Conservation (phyloP, 2,888 invertebrate genomes). For the Cantharis nigra region DNA sequence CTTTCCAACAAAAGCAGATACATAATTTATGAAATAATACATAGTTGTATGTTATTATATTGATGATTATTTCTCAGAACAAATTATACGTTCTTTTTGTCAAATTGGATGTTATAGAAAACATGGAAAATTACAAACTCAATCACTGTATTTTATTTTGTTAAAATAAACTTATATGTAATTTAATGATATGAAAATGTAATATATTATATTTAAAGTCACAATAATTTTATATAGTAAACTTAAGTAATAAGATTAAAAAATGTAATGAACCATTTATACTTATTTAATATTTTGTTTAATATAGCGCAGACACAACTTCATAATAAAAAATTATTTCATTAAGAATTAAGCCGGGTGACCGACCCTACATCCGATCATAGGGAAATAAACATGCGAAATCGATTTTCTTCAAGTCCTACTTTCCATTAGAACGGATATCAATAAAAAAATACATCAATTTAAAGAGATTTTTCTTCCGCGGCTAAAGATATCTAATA, state of each 20-base stretch:
- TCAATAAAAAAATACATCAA: no score
- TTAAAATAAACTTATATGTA: not conserved
- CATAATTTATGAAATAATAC: slow-evolving; percentile 34
- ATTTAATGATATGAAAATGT: not conserved
- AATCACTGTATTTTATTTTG: not conserved
- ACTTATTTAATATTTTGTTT: not conserved
- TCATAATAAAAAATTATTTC: not conserved
- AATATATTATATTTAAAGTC: not conserved
- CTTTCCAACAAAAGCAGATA: slow-evolving; percentile 28
- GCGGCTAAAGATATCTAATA: no score
- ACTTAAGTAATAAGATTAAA: not conserved
- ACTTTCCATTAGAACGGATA: no score
- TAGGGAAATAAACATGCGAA: no score
- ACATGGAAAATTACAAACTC: not conserved
- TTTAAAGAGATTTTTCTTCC: no score
- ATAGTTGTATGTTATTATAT: slow-evolving; percentile 28
- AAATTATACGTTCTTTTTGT: slow-evolving; percentile 13
- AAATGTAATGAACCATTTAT: not conserved
- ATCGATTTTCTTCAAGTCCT: no score
- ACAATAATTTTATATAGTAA: not conserved
- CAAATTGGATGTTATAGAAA: not conserved
- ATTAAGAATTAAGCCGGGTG: not conserved
- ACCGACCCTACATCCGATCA: no score
- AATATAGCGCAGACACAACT: not conserved
- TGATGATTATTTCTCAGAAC: slow-evolving; percentile 23